These are phyloP conservation scores for Papilio glaucus DNA, from an alignment of 1,140 invertebrate genomes.

Conservation along the genomic window DNA sequence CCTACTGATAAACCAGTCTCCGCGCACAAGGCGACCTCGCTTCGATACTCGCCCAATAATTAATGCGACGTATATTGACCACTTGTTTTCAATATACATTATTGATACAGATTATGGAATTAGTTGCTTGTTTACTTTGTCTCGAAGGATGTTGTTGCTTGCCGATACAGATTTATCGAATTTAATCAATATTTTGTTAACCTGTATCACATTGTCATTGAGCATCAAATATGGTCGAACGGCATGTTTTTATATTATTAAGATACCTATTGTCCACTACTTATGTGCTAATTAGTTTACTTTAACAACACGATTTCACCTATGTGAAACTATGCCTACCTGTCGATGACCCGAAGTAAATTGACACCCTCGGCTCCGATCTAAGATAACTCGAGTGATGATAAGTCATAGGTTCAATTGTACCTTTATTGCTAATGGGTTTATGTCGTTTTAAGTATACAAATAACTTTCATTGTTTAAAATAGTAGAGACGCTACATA, in stretches of 20 bases:
- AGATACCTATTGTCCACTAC: neutral
- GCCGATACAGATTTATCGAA: conserved; percentile 5
- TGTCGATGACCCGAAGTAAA: too few species aligned
- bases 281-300: too few species aligned
- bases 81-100: conserved; percentile 68
- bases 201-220: neutral
- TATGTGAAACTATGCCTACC: too few species aligned
- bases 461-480: neutral
- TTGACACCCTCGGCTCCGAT: too few species aligned
- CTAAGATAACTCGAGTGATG: neutral
- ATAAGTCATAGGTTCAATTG: neutral
- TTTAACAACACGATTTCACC: too few species aligned
- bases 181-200: conserved; percentile 29
- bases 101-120: conserved; percentile 70
- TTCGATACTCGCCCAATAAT: conserved; percentile 68
- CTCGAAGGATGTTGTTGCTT: conserved; percentile 15
- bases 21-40: conserved; percentile 72
- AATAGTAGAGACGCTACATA: neutral
- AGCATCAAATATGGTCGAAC: neutral
- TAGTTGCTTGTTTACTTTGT: conserved; percentile 40
- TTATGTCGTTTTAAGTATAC: neutral
- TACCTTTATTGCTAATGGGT: neutral
- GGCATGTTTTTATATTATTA: neutral
- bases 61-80: conserved; percentile 75
- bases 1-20: conserved; percentile 75